A percentile compares a stretch with the other conserved stretches of the same genome.
Conservation (phyloP, 2,888 invertebrate species). For the Drosophila rellima region DNA sequence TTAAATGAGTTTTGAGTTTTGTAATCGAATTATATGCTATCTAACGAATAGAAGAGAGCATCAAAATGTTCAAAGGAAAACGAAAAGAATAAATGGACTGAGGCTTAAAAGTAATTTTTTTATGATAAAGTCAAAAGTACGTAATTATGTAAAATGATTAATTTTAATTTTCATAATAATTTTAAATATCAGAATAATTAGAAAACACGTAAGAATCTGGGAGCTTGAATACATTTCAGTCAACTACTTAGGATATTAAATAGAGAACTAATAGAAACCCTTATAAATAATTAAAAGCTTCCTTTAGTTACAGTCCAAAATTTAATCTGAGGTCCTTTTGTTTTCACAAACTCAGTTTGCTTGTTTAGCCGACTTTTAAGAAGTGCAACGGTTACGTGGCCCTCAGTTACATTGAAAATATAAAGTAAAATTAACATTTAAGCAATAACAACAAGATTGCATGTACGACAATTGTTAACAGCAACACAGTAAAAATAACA, state of each 20-base stretch:
- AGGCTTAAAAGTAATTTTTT: background rate
- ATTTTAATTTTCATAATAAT: too few relatives aligned
- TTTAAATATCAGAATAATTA: background rate
- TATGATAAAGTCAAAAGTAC: background rate
- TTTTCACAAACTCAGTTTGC: slow-evolving; percentile 5
- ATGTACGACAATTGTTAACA: slow-evolving; percentile 67
- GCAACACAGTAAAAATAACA: slow-evolving; percentile 39
- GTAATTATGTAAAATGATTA: background rate
- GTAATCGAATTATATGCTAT: background rate
- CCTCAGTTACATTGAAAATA: slow-evolving; percentile 49
- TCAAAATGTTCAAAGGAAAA: background rate
- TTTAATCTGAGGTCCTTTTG: background rate
- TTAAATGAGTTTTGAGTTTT: slow-evolving; percentile 68
- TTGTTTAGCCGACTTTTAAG: slow-evolving; percentile 4
- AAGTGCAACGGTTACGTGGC: background rate
- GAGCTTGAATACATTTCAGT: too few relatives aligned
- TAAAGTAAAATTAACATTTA: slow-evolving; percentile 73
- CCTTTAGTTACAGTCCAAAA: background rate
- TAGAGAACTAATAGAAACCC: background rate
- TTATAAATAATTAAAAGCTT: background rate
- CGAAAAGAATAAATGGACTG: background rate
- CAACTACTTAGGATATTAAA: background rate
- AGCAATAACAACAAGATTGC: slow-evolving; percentile 76
- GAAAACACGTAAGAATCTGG: too few relatives aligned
- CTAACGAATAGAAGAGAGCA: background rate